Evolutionary conservation across 2,888 invertebrate genomes (phyloP), one percentile per base, ranked within the genome.

Genomic region (Alviniconcha strummeri): DNA sequence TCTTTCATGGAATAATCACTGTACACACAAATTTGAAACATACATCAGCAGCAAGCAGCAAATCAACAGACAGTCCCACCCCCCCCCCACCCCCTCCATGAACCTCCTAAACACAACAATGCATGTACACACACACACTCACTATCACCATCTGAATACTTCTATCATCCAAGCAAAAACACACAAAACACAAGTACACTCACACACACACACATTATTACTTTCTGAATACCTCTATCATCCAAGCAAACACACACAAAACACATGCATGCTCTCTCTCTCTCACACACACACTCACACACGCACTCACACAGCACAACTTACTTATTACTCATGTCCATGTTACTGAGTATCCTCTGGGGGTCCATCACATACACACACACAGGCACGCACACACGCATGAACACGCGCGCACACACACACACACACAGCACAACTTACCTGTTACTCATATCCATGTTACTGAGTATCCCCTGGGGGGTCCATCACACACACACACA

Each of bases 321-420:
- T 74, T 5, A 81, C 81, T 74, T 81, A 60, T 60, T 57, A 36
- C 36, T 76, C 76, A 82, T 76, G 54, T 76, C 76, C 76, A 82
- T 82, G 69, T 75, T 76, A 54, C 74, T 74, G n/a, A 82, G 82
- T 17, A 82, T 82, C 55, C 82, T 76, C 67, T 82, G 82, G 7
- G 82, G 75, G 56, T 80, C 82, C 67, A 82, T n/a, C n/a, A n/a
- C n/a, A n/a, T n/a, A n/a, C 55, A 75, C 1, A 72, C 36, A 52
- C 4, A 52, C 52, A 72, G 7, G 15, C 72, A 72, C 8, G 17
- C 4, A 54, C 4, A 75, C 54, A 75, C 15, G 55, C 55, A 75
- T 17, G 55, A n/a, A n/a, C 17, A 55, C 9, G 17, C 17, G 17
- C 69, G 11, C 15, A 54, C 17, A 55, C n/a, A 36, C 36, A 36